Evolutionary conservation across 1,140 invertebrate genomes (phyloP), one percentile per base, ranked within the genome.

Genomic region (Eufriesea mexicana): DNA sequence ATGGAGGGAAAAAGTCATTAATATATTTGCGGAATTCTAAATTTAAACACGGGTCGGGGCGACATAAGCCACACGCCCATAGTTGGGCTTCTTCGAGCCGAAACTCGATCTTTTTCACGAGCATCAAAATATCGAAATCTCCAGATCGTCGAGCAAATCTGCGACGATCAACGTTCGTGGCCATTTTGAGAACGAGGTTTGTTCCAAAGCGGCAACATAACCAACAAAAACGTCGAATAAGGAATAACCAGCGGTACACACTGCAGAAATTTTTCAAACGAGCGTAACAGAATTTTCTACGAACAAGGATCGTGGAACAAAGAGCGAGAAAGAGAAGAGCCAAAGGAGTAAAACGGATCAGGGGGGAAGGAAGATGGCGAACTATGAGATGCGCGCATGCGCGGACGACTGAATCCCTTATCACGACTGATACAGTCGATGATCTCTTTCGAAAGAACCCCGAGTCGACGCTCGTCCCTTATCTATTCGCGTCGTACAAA

Each of bases 391-490:
- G 20, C 23, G 18, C 20, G 14, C 5, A 9, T n/a, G 20, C 55
- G 25, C 35, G 9, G 42, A 18, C 23, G 16, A 55, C 35, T 64
- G 45, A 64, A 80, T 54, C 18, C 47, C 57, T 80, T 80, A 80
- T 80, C 78, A 28, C 66, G 12, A 54, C 78, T 64, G 78, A 80
- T 62, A 59, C 35, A 73, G 68, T 64, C 78, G 77, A 79, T 79
- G 68, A 72, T 80, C 57, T 73, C 67, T 80, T 80, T 73, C 78
- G 78, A 80, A 80, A 80, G 78, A 72, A 64, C 20, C 55, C 35
- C 76, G 62, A 78, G 76, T 35, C 62, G 76, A 25, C 45, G 45
- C n/a, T 49, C 42, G 47, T 1, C 23, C 49, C 78, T 80, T 80
- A 80, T 80, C 78, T 74, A 61, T 73, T 51, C 47, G 10, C 10